These are phyloP conservation scores for Dipodomys spectabilis DNA, from an alignment of 2,113 vertebrate species.

Conservation along the genomic window DNA sequence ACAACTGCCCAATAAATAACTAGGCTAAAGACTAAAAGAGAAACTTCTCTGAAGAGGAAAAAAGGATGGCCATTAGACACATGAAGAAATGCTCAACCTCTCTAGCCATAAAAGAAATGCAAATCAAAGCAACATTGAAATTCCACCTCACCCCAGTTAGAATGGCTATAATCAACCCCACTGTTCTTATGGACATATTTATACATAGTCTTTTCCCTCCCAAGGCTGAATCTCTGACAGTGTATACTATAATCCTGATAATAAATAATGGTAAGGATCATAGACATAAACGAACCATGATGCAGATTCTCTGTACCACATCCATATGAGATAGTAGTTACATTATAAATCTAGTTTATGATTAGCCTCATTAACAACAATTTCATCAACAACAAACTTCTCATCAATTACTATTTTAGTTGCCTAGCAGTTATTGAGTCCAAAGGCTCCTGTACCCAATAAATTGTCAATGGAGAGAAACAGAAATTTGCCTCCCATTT, in stretches of 20 bases:
- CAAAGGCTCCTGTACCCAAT: neutral
- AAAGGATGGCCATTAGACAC: too few species aligned
- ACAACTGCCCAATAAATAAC: too few species aligned
- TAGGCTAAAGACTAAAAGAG: too few species aligned
- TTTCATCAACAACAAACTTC: neutral
- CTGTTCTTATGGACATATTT: neutral
- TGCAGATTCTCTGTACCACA: rapidly evolving
- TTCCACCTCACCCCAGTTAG: too few species aligned
- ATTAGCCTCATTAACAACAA: neutral
- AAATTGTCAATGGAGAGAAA: neutral
- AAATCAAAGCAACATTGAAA: too few species aligned
- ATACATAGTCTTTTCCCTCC: neutral
- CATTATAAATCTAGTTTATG: neutral
- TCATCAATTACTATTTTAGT: neutral
- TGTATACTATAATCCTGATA: too few species aligned
- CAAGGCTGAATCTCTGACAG: too few species aligned
- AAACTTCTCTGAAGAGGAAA: too few species aligned
- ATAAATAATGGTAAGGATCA: too few species aligned
- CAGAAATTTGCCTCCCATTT: neutral
- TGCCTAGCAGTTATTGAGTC: neutral
- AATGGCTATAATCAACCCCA: too few species aligned
- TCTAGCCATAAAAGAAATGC: too few species aligned
- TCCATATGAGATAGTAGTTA: neutral
- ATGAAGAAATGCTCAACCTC: too few species aligned
- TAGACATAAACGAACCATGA: neutral